Evolutionary conservation across 2,797 vertebrate genomes (phyloP), one percentile per base, ranked within the genome.

Genomic region (Graptemys geographica): DNA sequence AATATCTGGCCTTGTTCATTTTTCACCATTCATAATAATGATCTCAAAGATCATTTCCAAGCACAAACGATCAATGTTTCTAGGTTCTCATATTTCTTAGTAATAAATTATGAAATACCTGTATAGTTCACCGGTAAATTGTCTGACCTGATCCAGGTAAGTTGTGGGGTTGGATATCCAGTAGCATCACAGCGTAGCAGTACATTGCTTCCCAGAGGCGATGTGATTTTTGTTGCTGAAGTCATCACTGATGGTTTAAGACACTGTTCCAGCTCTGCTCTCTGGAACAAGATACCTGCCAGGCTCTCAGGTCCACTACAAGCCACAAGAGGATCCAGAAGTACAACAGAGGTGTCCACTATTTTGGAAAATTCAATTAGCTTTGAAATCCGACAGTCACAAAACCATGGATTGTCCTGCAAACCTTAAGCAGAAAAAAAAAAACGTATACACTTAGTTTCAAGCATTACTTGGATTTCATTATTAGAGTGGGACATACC

Each of bases 341-440:
- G 98, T 90, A 99, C 97, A 74, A 99, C 85, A 0, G 97, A 95
- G 1, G 97, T 98, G 91, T 98, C 97, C 2, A 97, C 55, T 85
- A 98, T 98, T 98, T 99, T 99, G 51, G 99, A 99, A 95, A 99
- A 96, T 95, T 99, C 99, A 3, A 99, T 99, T 78, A 99, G 89
- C 95, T 99, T 99, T 87, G 99, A 99, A 97, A 99, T 99, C 93
- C 98, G 99, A 89, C 99, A 99, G 97, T 99, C 99, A 88, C 99
- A 99, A 97, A 98, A 98, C 99, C 99, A 99, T 5, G 99, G 99
- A 92, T 99, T 99, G 96, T 99, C 99, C 97, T 99, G 99, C 25
- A 99, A 98, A 96, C 99, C 99, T 99, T 97, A 53, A 92, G 90
- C 2, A 79, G 83, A 83, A 83, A 83, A 59, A 37, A 37, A 51